Evolutionary conservation across 2,797 vertebrate genomes (phyloP).

Genomic region (Rhinophrynus dorsalis): DNA sequence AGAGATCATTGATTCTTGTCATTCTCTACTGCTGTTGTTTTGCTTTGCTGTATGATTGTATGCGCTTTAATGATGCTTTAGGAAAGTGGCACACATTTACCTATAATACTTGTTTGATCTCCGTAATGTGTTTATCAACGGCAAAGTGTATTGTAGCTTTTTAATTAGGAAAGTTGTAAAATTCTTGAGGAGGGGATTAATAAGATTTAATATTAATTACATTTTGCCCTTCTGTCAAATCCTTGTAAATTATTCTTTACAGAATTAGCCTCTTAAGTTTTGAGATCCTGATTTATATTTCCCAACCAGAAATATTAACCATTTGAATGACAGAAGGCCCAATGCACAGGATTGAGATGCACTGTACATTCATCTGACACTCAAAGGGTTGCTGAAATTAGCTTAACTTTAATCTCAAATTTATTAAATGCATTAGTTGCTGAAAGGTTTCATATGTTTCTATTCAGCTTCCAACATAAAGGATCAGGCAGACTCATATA

Average conservation of each 20-base stretch:
- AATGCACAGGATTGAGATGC: too few relatives aligned
- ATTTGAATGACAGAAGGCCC: too few relatives aligned
- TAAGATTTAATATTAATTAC: conserved; percentile 3
- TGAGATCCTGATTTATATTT: background rate
- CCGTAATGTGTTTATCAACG: background rate
- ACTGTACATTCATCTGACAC: too few relatives aligned
- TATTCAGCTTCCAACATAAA: background rate
- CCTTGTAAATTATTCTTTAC: background rate
- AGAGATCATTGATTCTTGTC: too few relatives aligned
- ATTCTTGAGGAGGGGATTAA: background rate
- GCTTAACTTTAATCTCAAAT: conserved; percentile 13
- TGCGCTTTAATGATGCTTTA: too few relatives aligned
- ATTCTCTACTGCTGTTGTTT: too few relatives aligned
- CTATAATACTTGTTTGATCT: background rate
- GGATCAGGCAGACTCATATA: background rate
- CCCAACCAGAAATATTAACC: background rate
- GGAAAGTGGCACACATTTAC: too few relatives aligned
- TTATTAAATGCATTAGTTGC: background rate
- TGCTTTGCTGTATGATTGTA: too few relatives aligned
- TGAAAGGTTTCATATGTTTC: background rate
- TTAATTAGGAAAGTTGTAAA: background rate
- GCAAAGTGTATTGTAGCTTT: background rate
- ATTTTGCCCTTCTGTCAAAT: background rate
- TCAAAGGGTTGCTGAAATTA: conserved; percentile 4
- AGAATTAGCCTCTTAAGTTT: background rate